These are phyloP conservation scores for Tetramorium alpestre DNA, from an alignment of 1,140 invertebrate genomes.

Conservation along the genomic window DNA sequence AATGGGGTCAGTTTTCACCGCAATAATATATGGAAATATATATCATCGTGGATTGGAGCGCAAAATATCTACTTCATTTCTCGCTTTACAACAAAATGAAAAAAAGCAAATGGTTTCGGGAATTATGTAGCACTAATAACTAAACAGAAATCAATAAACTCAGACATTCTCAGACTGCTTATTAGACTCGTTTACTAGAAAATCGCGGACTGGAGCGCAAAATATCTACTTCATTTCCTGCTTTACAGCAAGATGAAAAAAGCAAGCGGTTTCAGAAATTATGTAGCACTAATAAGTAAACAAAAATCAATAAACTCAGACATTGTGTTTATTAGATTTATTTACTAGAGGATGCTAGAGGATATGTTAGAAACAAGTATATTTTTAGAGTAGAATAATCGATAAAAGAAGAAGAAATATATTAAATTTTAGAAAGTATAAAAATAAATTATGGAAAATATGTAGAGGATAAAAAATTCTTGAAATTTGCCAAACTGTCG, in stretches of 20 bases:
- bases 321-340: neutral
- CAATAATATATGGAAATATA: constrained; percentile 18
- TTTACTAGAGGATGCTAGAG: neutral
- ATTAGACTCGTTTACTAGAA: no score
- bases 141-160: neutral
- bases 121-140: neutral
- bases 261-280: neutral
- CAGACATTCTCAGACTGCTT: no score
- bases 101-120: neutral
- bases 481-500: neutral
- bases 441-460: neutral
- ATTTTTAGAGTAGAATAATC: neutral
- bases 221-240: neutral
- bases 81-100: neutral
- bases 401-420: neutral
- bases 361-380: neutral
- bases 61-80: constrained; percentile 3
- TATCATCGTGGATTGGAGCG: neutral
- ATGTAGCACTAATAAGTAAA: neutral
- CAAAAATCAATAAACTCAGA: neutral
- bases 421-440: no score
- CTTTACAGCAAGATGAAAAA: neutral
- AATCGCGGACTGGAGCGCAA: neutral
- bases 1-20: neutral
- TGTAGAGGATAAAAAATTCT: no score